A percentile compares a stretch with the other conserved stretches of the same genome.
phyloP scores from a whole-genome alignment of 2,888 invertebrate genomes.

The Dysmachus trigonus region DNA sequence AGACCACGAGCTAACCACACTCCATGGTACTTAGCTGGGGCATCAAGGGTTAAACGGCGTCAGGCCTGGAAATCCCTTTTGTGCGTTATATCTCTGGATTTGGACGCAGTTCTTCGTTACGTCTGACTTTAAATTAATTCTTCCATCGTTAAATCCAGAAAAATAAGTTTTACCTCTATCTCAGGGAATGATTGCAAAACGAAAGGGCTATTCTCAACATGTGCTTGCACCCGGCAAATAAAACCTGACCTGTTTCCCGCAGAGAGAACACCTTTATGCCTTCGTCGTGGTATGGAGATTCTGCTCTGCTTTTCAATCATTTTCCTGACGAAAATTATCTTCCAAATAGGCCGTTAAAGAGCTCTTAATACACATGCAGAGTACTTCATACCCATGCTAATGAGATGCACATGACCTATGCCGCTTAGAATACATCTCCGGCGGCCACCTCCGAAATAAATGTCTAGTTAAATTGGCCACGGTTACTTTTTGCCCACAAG shows the following conservation, averaged over 20 bases:
- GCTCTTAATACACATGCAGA: constrained; percentile 10
- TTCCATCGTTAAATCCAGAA: constrained; percentile 37
- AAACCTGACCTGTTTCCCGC: constrained; percentile 12
- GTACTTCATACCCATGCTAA: constrained; percentile 12
- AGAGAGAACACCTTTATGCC: not conserved
- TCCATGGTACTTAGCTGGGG: not conserved
- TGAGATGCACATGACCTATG: constrained; percentile 17
- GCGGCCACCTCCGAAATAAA: constrained; percentile 19
- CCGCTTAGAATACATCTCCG: not conserved
- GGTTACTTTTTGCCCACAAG: constrained; percentile 22
- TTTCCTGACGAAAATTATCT: constrained; percentile 16
- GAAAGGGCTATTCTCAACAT: not conserved
- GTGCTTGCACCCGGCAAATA: constrained; percentile 2
- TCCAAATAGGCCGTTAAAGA: constrained; percentile 24
- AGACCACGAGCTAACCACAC: constrained; percentile 33
- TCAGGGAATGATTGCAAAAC: constrained; percentile 21
- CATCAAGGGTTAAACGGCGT: not conserved
- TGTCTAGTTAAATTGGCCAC: constrained; percentile 32
- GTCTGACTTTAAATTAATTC: constrained; percentile 22
- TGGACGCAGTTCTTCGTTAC: not conserved
- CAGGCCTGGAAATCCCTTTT: not conserved
- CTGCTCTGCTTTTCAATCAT: constrained; percentile 20
- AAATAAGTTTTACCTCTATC: constrained; percentile 21
- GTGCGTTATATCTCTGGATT: not conserved
- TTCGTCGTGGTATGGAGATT: not conserved